Evolutionary conservation across 2,888 invertebrate genomes (phyloP).

Genomic region (Unio pictorum): DNA sequence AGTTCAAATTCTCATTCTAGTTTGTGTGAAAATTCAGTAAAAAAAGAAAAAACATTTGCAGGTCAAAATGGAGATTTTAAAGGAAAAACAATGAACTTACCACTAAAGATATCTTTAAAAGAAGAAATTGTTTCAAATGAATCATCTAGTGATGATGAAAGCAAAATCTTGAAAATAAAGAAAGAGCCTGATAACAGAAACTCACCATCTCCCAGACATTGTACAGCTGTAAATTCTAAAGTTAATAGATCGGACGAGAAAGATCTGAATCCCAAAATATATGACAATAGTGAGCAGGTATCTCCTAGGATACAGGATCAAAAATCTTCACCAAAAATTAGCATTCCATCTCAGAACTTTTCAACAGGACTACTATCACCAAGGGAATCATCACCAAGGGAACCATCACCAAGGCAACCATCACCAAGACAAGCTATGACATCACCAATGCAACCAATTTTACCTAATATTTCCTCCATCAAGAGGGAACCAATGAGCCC

Average conservation of each 20-base stretch:
- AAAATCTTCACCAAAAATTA: conserved; percentile 8
- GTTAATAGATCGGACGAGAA: conserved; percentile 6
- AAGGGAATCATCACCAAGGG: neutral
- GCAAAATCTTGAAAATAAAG: neutral
- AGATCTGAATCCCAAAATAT: conserved; percentile 1
- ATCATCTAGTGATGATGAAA: neutral
- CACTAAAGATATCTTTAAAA: neutral
- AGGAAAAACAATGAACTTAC: neutral
- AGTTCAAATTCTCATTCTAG: conserved; percentile 21
- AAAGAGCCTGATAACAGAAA: neutral
- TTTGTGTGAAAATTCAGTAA: conserved; percentile 18
- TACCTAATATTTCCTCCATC: conserved; percentile 7
- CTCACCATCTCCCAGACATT: neutral
- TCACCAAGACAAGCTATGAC: conserved; percentile 9
- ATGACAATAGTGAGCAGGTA: neutral
- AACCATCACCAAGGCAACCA: conserved; percentile 3
- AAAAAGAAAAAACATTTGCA: conserved; percentile 2
- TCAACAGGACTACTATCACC: neutral
- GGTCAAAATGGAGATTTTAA: neutral
- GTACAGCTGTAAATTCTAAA: neutral
- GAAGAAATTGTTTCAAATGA: neutral
- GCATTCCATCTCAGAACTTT: conserved; percentile 2
- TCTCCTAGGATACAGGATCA: conserved; percentile 7
- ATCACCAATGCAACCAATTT: conserved; percentile 9
- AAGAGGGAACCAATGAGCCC: no score